Conservation (phyloP, 2,113 vertebrate genomes). For the Okapia johnstoni region DNA sequence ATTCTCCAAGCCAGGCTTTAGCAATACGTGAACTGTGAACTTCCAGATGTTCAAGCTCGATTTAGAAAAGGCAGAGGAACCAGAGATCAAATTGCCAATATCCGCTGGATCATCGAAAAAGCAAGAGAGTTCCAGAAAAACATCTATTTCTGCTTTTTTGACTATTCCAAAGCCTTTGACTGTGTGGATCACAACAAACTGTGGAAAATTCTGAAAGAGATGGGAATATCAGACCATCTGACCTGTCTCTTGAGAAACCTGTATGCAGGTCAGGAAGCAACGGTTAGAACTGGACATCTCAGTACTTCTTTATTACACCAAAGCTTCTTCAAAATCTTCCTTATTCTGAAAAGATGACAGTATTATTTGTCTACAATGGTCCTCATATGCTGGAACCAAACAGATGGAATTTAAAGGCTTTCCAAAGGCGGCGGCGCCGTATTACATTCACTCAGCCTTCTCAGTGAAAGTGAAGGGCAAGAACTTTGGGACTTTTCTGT, state of each 20-base stretch:
- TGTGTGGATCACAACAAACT: not conserved
- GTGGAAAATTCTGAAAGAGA: not conserved
- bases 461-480: conserved; percentile 45
- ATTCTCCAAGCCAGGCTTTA: not conserved
- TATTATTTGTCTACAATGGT: conserved; percentile 94
- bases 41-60: not conserved
- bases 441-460: conserved; percentile 71
- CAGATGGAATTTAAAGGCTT: conserved; percentile 84
- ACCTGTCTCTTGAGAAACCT: not conserved
- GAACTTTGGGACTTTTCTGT: conserved; percentile 35
- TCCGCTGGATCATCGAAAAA: not conserved
- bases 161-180: not conserved
- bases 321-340: conserved; percentile 94
- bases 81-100: not conserved
- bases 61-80: not conserved
- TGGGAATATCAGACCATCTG: not conserved
- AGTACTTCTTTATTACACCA: too few relatives aligned
- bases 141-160: not conserved
- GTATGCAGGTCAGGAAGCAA: not conserved
- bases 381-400: conserved; percentile 84
- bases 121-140: not conserved
- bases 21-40: not conserved
- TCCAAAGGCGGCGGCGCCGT: conserved; percentile 75
- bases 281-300: not conserved
- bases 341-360: conserved; percentile 91